Conservation (phyloP, 2,888 invertebrate species). For the Lumbricus terrestris region DNA sequence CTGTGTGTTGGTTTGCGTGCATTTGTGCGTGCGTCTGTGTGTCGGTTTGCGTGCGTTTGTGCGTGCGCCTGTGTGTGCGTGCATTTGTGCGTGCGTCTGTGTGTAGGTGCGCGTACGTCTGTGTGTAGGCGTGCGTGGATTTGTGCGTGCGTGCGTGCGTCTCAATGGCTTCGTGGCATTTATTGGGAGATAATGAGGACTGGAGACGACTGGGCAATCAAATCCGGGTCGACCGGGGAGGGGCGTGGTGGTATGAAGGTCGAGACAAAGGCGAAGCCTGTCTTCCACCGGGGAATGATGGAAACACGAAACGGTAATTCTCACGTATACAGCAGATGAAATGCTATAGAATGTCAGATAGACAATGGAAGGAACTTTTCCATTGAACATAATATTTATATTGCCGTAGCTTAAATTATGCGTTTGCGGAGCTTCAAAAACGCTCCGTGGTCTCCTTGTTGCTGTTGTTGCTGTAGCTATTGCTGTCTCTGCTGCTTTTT, state of each 20-base stretch:
- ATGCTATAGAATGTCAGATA: no score
- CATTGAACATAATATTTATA: no score
- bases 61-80: no score
- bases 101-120: no score
- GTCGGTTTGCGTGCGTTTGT: no score
- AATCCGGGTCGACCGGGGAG: background rate
- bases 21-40: no score
- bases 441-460: background rate
- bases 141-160: background rate
- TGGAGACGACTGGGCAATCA: background rate
- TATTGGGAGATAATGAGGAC: background rate
- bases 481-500: no score
- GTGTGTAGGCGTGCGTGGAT: background rate
- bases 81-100: no score
- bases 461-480: no score
- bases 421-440: background rate
- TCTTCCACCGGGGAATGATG: background rate
- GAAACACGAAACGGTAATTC: background rate
- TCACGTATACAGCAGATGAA: background rate
- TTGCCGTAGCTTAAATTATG: background rate
- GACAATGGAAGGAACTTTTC: background rate
- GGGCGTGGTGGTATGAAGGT: no score
- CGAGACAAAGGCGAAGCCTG: background rate
- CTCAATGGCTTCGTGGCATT: background rate
- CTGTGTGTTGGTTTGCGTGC: no score